Evolutionary conservation across 2,113 vertebrate genomes (phyloP).

Genomic region (Meleagris gallopavo): DNA sequence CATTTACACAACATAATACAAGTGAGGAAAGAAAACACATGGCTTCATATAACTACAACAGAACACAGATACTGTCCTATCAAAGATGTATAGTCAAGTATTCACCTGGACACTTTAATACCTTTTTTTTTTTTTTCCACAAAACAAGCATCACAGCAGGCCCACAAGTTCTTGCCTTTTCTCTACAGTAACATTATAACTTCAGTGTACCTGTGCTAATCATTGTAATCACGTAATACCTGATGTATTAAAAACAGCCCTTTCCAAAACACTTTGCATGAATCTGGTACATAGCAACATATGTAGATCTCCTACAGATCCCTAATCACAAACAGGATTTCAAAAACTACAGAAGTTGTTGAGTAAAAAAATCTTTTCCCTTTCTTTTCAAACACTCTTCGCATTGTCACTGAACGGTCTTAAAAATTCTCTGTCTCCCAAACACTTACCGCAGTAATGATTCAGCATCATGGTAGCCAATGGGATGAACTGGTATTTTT

Average conservation of each 20-base stretch:
- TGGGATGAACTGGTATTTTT: slow-evolving; percentile 93
- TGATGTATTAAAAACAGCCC: background rate
- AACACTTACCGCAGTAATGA: slow-evolving; percentile 84
- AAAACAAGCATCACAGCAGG: background rate
- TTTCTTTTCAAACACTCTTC: background rate
- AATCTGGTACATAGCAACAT: background rate
- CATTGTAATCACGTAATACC: background rate
- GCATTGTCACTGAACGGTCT: background rate
- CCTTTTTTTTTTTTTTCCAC: background rate
- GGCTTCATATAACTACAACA: background rate
- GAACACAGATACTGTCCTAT: background rate
- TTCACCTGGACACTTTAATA: background rate
- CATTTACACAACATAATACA: background rate
- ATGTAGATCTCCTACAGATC: rapidly evolving
- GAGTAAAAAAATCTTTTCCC: background rate
- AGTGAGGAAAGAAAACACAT: background rate
- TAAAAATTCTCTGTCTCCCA: background rate
- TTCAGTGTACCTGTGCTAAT: background rate
- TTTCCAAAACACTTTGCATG: background rate
- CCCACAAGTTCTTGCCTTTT: background rate
- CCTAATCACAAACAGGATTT: background rate
- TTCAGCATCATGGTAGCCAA: slow-evolving; percentile 89
- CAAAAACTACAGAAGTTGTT: background rate
- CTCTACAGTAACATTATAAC: background rate
- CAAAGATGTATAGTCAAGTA: background rate